A percentile compares a stretch with the other conserved stretches of the same genome.
Conservation (phyloP, 2,888 invertebrate species). For the Lysandra bellargus region DNA sequence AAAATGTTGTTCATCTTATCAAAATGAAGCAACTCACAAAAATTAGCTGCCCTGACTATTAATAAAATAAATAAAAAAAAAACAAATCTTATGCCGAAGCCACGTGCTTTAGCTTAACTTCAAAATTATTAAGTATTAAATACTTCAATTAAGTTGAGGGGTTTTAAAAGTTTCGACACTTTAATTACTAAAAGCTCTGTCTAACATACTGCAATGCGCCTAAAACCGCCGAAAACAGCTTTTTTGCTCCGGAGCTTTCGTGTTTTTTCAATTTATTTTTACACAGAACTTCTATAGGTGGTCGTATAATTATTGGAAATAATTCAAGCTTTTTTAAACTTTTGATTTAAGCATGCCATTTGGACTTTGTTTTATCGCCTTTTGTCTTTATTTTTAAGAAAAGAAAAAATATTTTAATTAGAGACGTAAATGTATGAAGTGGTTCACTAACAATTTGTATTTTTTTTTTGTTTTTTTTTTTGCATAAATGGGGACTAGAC, state of each 20-base stretch:
- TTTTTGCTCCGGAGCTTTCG: not conserved
- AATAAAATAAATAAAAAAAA: too few relatives aligned
- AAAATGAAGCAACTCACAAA: too few relatives aligned
- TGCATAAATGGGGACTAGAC: too few relatives aligned
- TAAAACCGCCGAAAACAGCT: slow-evolving; percentile 19
- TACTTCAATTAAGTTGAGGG: not conserved
- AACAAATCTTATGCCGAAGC: too few relatives aligned
- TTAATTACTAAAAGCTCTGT: slow-evolving; percentile 19
- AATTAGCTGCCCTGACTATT: too few relatives aligned
- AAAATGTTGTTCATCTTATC: too few relatives aligned
- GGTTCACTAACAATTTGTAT: too few relatives aligned
- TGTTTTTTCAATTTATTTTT: slow-evolving; percentile 12
- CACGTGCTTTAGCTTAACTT: not conserved
- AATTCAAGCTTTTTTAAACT: not conserved
- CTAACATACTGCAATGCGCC: slow-evolving; percentile 28
- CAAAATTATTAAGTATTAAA: not conserved
- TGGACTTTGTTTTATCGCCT: not conserved
- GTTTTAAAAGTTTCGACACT: slow-evolving; percentile 19
- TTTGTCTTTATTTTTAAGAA: too few relatives aligned
- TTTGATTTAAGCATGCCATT: not conserved
- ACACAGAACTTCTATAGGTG: slow-evolving; percentile 10
- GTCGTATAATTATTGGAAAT: slow-evolving; percentile 11
- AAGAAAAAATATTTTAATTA: not conserved
- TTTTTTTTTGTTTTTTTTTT: too few relatives aligned
- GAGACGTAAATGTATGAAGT: too few relatives aligned